These are phyloP conservation scores for Eriosoma lanigerum DNA, from an alignment of 1,140 invertebrate genomes.

Conservation along the genomic window DNA sequence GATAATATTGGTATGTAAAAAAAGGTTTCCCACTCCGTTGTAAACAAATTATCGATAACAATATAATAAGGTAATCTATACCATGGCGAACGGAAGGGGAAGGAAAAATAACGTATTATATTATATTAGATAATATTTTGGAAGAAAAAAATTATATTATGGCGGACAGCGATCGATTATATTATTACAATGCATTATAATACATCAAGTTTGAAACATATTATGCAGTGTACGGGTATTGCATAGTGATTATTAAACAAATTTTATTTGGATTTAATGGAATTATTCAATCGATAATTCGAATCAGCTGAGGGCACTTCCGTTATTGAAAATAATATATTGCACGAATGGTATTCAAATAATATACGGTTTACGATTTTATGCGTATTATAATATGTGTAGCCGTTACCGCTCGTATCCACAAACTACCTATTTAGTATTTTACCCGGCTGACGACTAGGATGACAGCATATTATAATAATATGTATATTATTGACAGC, in stretches of 20 bases:
- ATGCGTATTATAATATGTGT: background rate
- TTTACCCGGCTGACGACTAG: background rate
- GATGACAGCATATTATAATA: background rate
- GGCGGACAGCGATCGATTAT: background rate
- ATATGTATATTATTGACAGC: too few species aligned
- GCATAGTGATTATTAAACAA: background rate
- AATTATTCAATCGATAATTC: slow-evolving; percentile 2
- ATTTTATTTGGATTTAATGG: too few species aligned
- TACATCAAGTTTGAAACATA: too few species aligned
- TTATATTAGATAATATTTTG: background rate
- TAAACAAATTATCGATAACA: background rate
- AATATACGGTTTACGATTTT: too few species aligned
- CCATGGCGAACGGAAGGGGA: background rate
- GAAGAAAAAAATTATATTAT: background rate
- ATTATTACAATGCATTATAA: background rate
- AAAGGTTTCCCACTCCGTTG: slow-evolving; percentile 8
- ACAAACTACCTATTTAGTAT: too few species aligned
- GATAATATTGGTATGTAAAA: too few species aligned
- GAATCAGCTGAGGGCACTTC: slow-evolving; percentile 25
- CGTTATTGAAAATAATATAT: slow-evolving; percentile 9
- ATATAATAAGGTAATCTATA: too few species aligned
- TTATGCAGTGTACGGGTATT: too few species aligned
- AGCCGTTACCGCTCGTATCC: background rate
- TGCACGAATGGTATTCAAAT: background rate
- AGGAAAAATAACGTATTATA: too few species aligned